phyloP scores from a whole-genome alignment of 1,140 invertebrate genomes.

The Drosophila ercepeae region DNA sequence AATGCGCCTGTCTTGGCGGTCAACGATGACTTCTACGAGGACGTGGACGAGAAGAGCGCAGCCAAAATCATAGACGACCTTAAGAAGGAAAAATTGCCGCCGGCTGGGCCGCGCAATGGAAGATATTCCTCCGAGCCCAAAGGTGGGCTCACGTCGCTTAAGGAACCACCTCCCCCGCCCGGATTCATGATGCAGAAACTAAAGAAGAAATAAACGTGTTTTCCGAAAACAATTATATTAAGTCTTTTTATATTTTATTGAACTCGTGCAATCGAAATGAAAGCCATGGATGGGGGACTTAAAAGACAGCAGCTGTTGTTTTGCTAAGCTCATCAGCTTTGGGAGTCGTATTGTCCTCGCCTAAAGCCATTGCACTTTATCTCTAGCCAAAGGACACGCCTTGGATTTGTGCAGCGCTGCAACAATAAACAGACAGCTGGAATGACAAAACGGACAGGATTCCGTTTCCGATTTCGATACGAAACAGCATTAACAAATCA shows the following conservation, averaged over 20 bases:
- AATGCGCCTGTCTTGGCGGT: constrained; percentile 44
- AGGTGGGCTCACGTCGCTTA: constrained; percentile 14
- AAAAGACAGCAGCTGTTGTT: constrained; percentile 64
- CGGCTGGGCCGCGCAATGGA: constrained; percentile 18
- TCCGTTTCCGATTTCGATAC: too few relatives aligned
- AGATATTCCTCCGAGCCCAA: constrained; percentile 37
- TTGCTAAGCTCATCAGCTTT: constrained; percentile 48
- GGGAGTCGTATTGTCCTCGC: constrained; percentile 13
- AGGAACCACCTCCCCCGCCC: constrained; percentile 12
- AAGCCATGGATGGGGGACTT: neutral
- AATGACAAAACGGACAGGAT: constrained; percentile 63
- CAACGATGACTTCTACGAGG: constrained; percentile 62
- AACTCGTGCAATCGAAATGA: constrained; percentile 1
- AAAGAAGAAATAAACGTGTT: neutral
- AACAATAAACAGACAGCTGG: constrained; percentile 69
- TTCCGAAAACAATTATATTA: constrained; percentile 13
- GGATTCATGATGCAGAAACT: constrained; percentile 40
- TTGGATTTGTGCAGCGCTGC: constrained; percentile 63
- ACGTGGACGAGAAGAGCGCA: constrained; percentile 20
- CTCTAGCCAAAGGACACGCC: constrained; percentile 61
- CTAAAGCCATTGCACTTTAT: constrained; percentile 48
- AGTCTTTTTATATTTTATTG: constrained; percentile 9
- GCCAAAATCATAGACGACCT: constrained; percentile 16
- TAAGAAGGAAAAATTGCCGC: constrained; percentile 4
- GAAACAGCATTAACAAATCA: too few relatives aligned